Evolutionary conservation across 1,140 invertebrate species (phyloP).

Genomic region (Drosophila obscura): DNA sequence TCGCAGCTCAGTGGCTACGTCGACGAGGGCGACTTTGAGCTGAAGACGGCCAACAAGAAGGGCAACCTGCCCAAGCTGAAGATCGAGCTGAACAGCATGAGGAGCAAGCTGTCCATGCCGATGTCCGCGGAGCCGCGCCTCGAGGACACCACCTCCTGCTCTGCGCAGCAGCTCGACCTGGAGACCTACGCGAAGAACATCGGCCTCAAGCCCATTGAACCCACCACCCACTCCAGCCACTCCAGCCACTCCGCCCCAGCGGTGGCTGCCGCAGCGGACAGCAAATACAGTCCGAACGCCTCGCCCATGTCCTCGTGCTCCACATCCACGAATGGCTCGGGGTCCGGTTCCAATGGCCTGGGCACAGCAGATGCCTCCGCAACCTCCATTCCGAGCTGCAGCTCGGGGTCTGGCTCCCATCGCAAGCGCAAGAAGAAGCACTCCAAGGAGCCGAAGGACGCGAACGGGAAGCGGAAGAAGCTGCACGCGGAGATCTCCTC

Average conservation of each 20-base stretch:
- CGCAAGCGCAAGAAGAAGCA: conserved; percentile 84
- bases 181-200: conserved; percentile 83
- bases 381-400: neutral
- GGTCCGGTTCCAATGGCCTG: conserved; percentile 50
- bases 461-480: conserved; percentile 75
- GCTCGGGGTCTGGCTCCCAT: conserved; percentile 56
- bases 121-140: conserved; percentile 63
- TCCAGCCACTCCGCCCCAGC: neutral
- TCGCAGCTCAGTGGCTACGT: conserved; percentile 65
- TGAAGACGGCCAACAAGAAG: conserved; percentile 79
- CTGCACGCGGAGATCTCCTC: conserved; percentile 81
- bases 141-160: conserved; percentile 41
- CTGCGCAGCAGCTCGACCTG: conserved; percentile 62
- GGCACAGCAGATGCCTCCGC: conserved; percentile 22
- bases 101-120: conserved; percentile 63
- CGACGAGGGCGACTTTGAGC: conserved; percentile 68
- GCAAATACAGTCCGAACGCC: conserved; percentile 73
- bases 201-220: conserved; percentile 78
- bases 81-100: conserved; percentile 75
- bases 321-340: conserved; percentile 66
- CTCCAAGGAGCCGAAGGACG: conserved; percentile 78
- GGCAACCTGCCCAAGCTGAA: conserved; percentile 74
- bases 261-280: conserved; percentile 5
- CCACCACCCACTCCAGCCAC: conserved; percentile 1
- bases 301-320: conserved; percentile 77